Evolutionary conservation across 1,140 invertebrate species (phyloP), one percentile per base, ranked within the genome.

Genomic region (Platyscapa corneri): DNA sequence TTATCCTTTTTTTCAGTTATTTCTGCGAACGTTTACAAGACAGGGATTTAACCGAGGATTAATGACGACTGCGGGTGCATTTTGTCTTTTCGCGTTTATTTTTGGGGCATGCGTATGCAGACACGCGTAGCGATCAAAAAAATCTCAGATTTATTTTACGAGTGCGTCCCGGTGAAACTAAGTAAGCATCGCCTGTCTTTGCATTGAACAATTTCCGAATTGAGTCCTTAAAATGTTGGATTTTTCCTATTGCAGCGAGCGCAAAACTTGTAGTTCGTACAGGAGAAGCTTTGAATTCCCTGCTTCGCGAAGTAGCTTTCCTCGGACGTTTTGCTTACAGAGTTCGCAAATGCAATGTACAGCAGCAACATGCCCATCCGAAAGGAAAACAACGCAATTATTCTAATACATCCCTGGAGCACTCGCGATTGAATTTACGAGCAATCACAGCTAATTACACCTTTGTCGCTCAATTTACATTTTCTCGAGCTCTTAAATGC

Each of bases 91-190:
- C 67, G 37, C 53, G 20, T 46, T 75, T 83, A 42, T 83, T 77
- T 67, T n/a, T 23, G 60, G n/a, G 46, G 7, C 27, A 42, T 30
- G 37, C 49, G 67, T 37, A 74, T 53, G 42, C n/a, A 23, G 2
- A 72, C 37, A 32, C 70, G n/a, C 32, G 0, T 8, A 65, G 37
- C 42, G 39, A 77, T 64, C 42, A 60, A 77, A 77, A 67, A 77
- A 76, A 65, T 77, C 20, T 37, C 37, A 77, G 60, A 76, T 76
- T 83, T 77, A 83, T 83, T 83, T 83, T 77, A 83, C 82, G 74
- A 77, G 72, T 30, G 10, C 37, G 23, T 27, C 49, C 32, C 53
- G 16, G 8, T 81, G 20, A 70, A 81, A 65, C 75, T 53, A 53
- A 76, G 46, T 53, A 76, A 76, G 53, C n/a, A 76, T 83, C 37